A percentile compares a stretch with the other conserved stretches of the same genome.
phyloP scores from a whole-genome alignment of 2,888 invertebrate species.

The Cabera pusaria region DNA sequence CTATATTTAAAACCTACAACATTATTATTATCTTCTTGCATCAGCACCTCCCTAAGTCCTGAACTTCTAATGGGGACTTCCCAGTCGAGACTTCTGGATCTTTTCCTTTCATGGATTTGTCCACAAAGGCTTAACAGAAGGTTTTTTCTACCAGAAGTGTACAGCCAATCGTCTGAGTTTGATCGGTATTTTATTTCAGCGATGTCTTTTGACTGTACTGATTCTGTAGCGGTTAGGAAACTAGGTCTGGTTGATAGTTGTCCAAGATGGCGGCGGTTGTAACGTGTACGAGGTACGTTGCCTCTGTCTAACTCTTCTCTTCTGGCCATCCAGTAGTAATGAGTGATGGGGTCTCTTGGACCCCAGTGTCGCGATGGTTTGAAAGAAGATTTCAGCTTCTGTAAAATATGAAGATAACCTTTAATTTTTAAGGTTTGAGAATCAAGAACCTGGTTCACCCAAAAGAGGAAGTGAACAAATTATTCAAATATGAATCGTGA shows the following conservation, averaged over 20 bases:
- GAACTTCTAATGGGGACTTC: constrained; percentile 24
- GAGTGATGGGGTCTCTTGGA: constrained; percentile 70
- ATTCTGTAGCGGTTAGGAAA: constrained; percentile 35
- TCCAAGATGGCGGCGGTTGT: constrained; percentile 51
- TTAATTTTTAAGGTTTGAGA: too few species aligned
- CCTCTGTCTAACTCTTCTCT: constrained; percentile 50
- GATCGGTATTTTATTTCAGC: constrained; percentile 47
- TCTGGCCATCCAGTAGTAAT: constrained; percentile 69
- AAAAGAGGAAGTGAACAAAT: too few species aligned
- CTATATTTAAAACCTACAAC: constrained; percentile 8
- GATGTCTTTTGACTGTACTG: constrained; percentile 16
- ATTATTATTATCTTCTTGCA: constrained; percentile 14
- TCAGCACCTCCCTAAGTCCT: constrained; percentile 3
- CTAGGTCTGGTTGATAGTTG: constrained; percentile 54
- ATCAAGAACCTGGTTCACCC: too few species aligned
- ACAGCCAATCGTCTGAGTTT: constrained; percentile 66
- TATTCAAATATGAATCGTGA: not conserved
- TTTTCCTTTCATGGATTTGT: constrained; percentile 27
- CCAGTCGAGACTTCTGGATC: constrained; percentile 62
- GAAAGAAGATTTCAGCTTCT: constrained; percentile 71
- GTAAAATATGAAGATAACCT: too few species aligned
- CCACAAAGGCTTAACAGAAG: constrained; percentile 34
- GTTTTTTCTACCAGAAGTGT: constrained; percentile 49
- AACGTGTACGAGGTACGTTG: constrained; percentile 34
- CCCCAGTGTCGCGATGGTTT: constrained; percentile 72